These are phyloP conservation scores for Arothron firmamentum DNA, from an alignment of 2,113 vertebrate genomes.

Conservation along the genomic window DNA sequence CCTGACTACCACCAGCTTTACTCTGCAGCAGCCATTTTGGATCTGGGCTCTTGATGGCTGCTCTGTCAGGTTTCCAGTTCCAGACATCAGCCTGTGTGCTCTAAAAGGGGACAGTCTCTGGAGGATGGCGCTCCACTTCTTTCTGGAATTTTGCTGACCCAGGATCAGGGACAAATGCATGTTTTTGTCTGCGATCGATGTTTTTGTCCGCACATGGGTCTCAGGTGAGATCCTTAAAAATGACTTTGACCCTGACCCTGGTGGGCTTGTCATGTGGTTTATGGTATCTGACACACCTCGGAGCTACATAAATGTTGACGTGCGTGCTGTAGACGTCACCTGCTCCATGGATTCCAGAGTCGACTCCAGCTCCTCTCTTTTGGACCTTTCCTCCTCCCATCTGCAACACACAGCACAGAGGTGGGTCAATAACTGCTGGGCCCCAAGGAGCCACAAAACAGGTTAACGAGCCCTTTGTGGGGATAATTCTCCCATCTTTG, in stretches of 20 bases:
- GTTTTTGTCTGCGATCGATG: constrained; percentile 45
- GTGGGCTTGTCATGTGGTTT: constrained; percentile 17
- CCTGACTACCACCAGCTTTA: no score
- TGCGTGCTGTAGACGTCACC: constrained; percentile 69
- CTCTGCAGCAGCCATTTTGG: background rate
- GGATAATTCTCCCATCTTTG: constrained; percentile 44
- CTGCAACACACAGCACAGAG: constrained; percentile 78
- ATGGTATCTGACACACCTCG: constrained; percentile 28
- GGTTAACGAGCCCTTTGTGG: constrained; percentile 49
- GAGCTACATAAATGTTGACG: constrained; percentile 11
- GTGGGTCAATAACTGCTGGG: constrained; percentile 46
- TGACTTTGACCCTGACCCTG: constrained; percentile 19
- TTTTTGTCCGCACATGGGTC: no score
- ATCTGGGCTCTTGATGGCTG: background rate
- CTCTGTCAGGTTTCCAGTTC: constrained; percentile 20
- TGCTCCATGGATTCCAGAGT: constrained; percentile 87
- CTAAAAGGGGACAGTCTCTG: constrained; percentile 37
- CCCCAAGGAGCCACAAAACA: constrained; percentile 32
- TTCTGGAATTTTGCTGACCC: constrained; percentile 63
- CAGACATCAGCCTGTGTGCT: constrained; percentile 27
- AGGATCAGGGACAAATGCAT: constrained; percentile 49
- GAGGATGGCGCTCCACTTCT: constrained; percentile 27
- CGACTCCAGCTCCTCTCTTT: constrained; percentile 85
- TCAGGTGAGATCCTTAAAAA: constrained; percentile 22
- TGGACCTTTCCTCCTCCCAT: constrained; percentile 92